These are phyloP conservation scores for Pogonocichla stellata DNA, from an alignment of 2,113 vertebrate species.

Conservation along the genomic window DNA sequence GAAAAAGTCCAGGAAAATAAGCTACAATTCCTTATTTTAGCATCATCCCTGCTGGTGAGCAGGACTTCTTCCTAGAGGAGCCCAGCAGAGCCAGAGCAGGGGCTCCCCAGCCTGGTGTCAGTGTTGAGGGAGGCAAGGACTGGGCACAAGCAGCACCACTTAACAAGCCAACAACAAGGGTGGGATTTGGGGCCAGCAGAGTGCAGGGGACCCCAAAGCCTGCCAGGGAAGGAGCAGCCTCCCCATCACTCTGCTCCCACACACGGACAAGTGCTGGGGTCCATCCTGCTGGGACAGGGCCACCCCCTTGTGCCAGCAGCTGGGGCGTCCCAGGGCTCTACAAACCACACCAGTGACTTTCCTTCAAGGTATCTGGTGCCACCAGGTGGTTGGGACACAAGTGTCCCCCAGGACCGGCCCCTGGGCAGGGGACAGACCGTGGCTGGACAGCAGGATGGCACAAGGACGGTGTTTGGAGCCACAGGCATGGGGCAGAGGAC, in stretches of 20 bases:
- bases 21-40: neutral
- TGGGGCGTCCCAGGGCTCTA: neutral
- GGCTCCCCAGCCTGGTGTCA: neutral
- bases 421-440: neutral
- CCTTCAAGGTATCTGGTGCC: neutral
- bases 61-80: neutral
- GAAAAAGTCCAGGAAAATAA: neutral
- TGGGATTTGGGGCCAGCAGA: neutral
- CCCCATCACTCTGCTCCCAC: accelerated
- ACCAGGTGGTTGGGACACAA: neutral
- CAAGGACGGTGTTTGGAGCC: neutral
- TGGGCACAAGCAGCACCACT: neutral
- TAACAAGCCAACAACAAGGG: neutral
- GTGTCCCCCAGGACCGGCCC: neutral
- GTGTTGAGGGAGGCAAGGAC: neutral
- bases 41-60: neutral
- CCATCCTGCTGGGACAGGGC: neutral
- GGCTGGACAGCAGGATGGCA: neutral
- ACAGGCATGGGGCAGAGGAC: neutral
- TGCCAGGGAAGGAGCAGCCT: neutral
- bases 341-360: accelerated
- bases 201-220: neutral
- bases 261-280: accelerated
- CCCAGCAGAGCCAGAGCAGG: neutral
- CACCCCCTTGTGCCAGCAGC: neutral